phyloP scores from a whole-genome alignment of 2,888 invertebrate genomes.

The Hermodice carunculata region DNA sequence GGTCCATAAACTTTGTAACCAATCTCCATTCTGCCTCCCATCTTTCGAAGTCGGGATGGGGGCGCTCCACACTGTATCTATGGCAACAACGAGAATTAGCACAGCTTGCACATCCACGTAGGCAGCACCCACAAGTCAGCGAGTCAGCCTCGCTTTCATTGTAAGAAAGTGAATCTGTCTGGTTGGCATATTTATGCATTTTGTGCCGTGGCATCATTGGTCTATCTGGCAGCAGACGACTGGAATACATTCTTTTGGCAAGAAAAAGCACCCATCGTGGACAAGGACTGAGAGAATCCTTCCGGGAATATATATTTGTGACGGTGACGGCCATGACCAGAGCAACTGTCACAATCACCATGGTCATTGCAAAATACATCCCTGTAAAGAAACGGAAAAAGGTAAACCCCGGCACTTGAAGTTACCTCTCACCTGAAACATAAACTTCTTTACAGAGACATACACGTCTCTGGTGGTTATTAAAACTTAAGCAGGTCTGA shows the following conservation, averaged over 20 bases:
- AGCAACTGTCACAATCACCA: constrained; percentile 49
- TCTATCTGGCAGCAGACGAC: no score
- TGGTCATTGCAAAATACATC: constrained; percentile 48
- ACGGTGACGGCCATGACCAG: constrained; percentile 47
- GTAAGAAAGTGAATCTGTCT: constrained; percentile 30
- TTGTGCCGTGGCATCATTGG: constrained; percentile 7
- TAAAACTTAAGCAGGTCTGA: no score
- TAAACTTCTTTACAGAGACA: not conserved
- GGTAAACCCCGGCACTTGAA: no score
- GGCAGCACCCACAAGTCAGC: constrained; percentile 31
- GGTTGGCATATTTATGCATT: not conserved
- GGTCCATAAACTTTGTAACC: constrained; percentile 44
- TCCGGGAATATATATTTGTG: constrained; percentile 47
- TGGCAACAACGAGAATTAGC: constrained; percentile 12
- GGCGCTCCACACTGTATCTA: not conserved
- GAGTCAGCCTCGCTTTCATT: constrained; percentile 36
- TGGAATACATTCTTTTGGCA: constrained; percentile 35
- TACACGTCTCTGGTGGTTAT: no score
- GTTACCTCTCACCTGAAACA: not conserved
- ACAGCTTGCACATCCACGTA: no score
- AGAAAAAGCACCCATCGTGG: constrained; percentile 37
- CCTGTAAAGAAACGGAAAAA: constrained; percentile 25
- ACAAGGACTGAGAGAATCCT: constrained; percentile 32
- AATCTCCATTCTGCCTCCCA: constrained; percentile 44
- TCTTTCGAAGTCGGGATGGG: constrained; percentile 18